Evolutionary conservation across 1,140 invertebrate genomes (phyloP).

Genomic region (Planococcus citri): DNA sequence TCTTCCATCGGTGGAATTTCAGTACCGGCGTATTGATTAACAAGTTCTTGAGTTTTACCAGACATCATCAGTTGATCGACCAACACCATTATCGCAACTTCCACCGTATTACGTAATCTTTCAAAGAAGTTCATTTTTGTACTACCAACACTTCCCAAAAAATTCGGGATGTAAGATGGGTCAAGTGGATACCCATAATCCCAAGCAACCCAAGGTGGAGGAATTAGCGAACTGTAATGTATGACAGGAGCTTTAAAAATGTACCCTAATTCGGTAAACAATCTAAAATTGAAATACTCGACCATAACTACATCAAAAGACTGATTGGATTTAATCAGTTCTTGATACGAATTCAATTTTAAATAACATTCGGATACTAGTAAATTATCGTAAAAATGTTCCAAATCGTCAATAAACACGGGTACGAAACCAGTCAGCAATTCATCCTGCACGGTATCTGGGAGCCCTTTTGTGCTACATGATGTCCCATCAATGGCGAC

Average conservation of each 20-base stretch:
- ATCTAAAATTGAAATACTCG: not conserved
- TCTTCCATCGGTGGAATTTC: conserved; percentile 29
- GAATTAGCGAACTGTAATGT: not conserved
- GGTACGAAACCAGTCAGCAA: no score
- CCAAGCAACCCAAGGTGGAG: not conserved
- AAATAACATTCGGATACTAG: not conserved
- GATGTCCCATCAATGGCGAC: no score
- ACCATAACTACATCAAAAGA: not conserved
- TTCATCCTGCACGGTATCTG: no score
- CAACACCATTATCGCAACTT: not conserved
- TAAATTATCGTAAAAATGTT: no score
- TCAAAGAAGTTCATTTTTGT: conserved; percentile 38
- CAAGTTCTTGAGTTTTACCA: not conserved
- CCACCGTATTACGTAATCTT: conserved; percentile 29
- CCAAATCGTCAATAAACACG: no score
- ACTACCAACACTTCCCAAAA: not conserved
- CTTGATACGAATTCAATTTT: not conserved
- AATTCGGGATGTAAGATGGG: not conserved
- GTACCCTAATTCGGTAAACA: not conserved
- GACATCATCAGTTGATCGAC: not conserved
- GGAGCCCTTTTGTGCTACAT: no score
- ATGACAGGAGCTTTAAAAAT: not conserved
- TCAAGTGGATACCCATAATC: not conserved
- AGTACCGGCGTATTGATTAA: not conserved
- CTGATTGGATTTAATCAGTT: not conserved